These are phyloP conservation scores for Lycocerus yunnanus DNA, from an alignment of 2,888 invertebrate genomes.

Conservation along the genomic window DNA sequence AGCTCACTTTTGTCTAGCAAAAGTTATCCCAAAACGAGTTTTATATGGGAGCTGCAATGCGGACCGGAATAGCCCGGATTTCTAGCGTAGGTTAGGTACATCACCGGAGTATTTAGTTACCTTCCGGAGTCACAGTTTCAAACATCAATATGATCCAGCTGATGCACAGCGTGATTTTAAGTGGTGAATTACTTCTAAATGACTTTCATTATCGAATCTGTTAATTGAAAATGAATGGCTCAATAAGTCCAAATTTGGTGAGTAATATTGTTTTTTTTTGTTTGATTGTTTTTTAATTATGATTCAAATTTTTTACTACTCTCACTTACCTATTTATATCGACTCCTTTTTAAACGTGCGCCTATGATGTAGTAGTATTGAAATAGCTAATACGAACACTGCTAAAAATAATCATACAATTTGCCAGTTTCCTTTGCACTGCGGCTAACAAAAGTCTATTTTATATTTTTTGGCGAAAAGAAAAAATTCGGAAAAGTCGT, in stretches of 20 bases:
- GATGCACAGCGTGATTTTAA: neutral
- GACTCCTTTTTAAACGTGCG: slow-evolving; percentile 19
- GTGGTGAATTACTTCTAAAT: neutral
- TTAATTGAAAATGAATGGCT: slow-evolving; percentile 29
- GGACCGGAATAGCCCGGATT: slow-evolving; percentile 40
- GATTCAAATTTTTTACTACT: neutral
- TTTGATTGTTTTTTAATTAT: neutral
- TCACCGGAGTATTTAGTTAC: slow-evolving; percentile 33
- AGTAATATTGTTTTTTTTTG: slow-evolving; percentile 18
- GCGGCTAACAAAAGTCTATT: slow-evolving; percentile 42
- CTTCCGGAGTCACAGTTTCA: slow-evolving; percentile 30
- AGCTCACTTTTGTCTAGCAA: slow-evolving; percentile 22
- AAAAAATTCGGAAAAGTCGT: slow-evolving; percentile 1
- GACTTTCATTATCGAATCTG: neutral
- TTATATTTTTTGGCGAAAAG: slow-evolving; percentile 29
- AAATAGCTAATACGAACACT: slow-evolving; percentile 51
- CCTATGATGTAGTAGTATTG: slow-evolving; percentile 38
- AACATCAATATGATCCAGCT: slow-evolving; percentile 4
- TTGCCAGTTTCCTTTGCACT: slow-evolving; percentile 54
- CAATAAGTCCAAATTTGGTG: slow-evolving; percentile 33
- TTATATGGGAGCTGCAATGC: slow-evolving; percentile 48
- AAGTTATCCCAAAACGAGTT: slow-evolving; percentile 37
- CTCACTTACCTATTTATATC: slow-evolving; percentile 25
- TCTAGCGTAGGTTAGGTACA: slow-evolving; percentile 35
- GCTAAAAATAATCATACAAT: slow-evolving; percentile 52